Percentiles rank a stretch among this genome's conserved stretches.
Evolutionary conservation across 2,888 invertebrate genomes (phyloP).

Genomic region (Toxonevra muliebris): DNA sequence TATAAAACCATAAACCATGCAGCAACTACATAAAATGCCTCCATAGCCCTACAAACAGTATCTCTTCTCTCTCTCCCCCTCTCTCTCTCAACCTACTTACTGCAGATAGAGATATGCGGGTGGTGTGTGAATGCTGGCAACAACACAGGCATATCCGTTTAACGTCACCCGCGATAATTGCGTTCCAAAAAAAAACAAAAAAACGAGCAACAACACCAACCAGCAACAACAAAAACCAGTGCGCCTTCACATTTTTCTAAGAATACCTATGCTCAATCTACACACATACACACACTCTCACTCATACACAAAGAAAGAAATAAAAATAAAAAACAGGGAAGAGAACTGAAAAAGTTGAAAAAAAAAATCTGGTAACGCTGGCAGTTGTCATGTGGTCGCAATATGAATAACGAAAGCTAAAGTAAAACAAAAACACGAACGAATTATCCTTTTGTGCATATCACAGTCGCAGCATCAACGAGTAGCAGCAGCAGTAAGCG

Average conservation of each 20-base stretch:
- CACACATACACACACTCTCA: neutral
- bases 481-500: neutral
- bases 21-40: no score
- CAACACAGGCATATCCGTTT: neutral
- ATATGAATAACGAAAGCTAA: conserved; percentile 34
- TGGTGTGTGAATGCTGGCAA: neutral
- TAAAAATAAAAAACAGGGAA: neutral
- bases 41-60: no score
- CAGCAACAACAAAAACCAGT: neutral
- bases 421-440: conserved; percentile 38
- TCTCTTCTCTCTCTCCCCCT: no score
- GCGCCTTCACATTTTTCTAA: neutral
- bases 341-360: conserved; percentile 20
- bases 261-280: neutral
- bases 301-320: neutral
- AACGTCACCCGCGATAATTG: conserved; percentile 12
- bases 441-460: conserved; percentile 49
- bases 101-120: neutral
- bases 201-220: neutral
- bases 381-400: conserved; percentile 46
- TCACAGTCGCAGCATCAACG: conserved; percentile 45
- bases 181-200: neutral
- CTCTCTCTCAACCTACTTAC: neutral
- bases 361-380: conserved; percentile 43
- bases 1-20: no score